Base-by-base conservation (phyloP, 1,140 invertebrate species). In the Aradophagus sp. region DNA sequence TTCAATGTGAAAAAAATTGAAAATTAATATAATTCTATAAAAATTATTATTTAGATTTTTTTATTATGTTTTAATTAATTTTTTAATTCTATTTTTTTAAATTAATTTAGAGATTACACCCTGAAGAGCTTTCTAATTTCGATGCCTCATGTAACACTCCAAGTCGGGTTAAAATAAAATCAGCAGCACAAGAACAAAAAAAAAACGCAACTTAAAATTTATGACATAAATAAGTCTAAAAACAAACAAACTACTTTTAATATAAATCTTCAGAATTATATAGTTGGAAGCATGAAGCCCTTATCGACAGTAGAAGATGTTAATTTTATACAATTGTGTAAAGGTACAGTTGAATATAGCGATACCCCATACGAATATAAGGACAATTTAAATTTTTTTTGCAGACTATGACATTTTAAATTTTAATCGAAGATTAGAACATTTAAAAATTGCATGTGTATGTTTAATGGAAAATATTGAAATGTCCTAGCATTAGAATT, bases 331-430 rank as follows among this genome's bases (percentile, higher is more conserved):
- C 20, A 36, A 35, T 26, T 50, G 12, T 36, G 32, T 13, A 38
- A 50, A 50, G 47, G 32, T 50, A n/a, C n/a, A n/a, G n/a, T n/a
- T n/a, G n/a, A 50, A 17, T 1, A 27, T 38, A 10, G 32, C 16
- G 11, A 17, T 14, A 32, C 19, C 2, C 32, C 29, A 35, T 23
- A 8, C 20, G 20, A 23, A 23, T 5, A 23, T 5, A 23, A 5
- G 4, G 8, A 5, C 20, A 23, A 23, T 23, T 23, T 23, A 4
- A 23, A 23, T 23, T 23, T 5, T 5, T 23, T 23, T 8, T 23
- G 8, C 8, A 5, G 8, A 23, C 20, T 23, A 4, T 23, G 4
- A 4, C 4, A 4, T 23, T 23, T 23, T 23, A n/a, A n/a, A n/a
- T n/a, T n/a, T n/a, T n/a, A n/a, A n/a, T n/a, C n/a, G n/a, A n/a